These are phyloP conservation scores for Esox niger DNA, from an alignment of 2,113 vertebrate species.

Conservation along the genomic window DNA sequence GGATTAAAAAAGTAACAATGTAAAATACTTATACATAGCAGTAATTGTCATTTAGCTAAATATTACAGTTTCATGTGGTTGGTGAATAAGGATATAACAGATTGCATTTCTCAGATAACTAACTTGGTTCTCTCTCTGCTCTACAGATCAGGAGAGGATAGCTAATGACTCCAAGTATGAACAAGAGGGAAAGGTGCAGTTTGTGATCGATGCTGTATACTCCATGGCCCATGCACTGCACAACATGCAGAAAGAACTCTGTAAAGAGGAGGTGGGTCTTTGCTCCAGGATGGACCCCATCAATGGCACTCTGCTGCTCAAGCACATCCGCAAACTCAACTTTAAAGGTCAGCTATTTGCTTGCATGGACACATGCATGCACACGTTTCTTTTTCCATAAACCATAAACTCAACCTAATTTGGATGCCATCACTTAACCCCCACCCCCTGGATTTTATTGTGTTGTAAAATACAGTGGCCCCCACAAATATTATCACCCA, in stretches of 20 bases:
- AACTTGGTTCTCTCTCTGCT: not conserved
- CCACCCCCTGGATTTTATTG: too few species aligned
- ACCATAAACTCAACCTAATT: too few species aligned
- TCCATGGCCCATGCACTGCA: constrained; percentile 95
- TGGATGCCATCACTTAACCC: too few species aligned
- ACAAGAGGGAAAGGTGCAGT: constrained; percentile 97
- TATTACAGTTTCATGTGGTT: too few species aligned
- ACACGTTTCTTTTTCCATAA: not conserved
- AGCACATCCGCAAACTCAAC: constrained; percentile 91
- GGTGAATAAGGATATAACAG: too few species aligned
- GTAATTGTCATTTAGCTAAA: too few species aligned
- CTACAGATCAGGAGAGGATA: constrained; percentile 90
- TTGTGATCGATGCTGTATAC: constrained; percentile 94
- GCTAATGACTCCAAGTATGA: constrained; percentile 91
- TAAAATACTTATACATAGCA: too few species aligned
- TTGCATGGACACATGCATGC: not conserved
- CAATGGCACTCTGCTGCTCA: constrained; percentile 89
- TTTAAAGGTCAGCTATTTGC: constrained; percentile 83
- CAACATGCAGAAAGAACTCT: constrained; percentile 91
- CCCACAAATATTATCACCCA: too few species aligned
- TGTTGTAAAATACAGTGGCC: too few species aligned
- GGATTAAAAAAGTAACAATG: too few species aligned
- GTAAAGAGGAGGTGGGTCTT: constrained; percentile 87
- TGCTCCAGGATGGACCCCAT: constrained; percentile 91
- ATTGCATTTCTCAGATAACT: too few species aligned